A percentile compares a stretch with the other conserved stretches of the same genome.
Evolutionary conservation across 2,113 vertebrate species (phyloP).

Genomic region (Cariama cristata): DNA sequence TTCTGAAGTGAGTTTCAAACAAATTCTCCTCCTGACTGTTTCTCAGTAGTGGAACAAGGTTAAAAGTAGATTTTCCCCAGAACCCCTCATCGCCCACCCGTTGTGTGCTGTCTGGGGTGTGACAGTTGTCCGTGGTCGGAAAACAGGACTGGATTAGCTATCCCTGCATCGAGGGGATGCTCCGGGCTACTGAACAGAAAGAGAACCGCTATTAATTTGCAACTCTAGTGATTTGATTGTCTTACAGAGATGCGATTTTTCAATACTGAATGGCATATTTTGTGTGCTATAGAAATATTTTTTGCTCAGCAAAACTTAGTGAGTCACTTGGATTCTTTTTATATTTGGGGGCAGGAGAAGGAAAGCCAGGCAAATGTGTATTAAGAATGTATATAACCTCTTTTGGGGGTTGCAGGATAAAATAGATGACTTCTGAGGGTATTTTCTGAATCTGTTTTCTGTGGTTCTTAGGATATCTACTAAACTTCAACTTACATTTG

Average conservation of each 20-base stretch:
- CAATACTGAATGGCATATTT: neutral
- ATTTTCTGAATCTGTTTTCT: neutral
- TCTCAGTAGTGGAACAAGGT: neutral
- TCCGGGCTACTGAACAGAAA: neutral
- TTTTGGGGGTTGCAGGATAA: neutral
- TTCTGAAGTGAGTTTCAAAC: neutral
- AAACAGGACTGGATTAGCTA: neutral
- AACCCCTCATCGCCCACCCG: fast-evolving
- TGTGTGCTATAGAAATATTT: neutral
- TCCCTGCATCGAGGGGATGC: neutral
- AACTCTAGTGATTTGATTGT: neutral
- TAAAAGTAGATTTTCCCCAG: neutral
- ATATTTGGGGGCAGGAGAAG: neutral
- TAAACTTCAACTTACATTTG: neutral
- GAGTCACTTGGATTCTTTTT: neutral
- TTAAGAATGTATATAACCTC: neutral
- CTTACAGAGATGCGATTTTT: neutral
- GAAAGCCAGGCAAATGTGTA: neutral
- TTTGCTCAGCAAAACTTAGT: neutral
- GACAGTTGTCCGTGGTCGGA: neutral
- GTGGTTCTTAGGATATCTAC: neutral
- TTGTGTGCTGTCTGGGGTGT: neutral
- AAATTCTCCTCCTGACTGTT: neutral
- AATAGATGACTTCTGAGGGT: neutral
- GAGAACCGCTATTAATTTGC: neutral